Conservation (phyloP, 2,888 invertebrate genomes). For the Hypena proboscidalis region DNA sequence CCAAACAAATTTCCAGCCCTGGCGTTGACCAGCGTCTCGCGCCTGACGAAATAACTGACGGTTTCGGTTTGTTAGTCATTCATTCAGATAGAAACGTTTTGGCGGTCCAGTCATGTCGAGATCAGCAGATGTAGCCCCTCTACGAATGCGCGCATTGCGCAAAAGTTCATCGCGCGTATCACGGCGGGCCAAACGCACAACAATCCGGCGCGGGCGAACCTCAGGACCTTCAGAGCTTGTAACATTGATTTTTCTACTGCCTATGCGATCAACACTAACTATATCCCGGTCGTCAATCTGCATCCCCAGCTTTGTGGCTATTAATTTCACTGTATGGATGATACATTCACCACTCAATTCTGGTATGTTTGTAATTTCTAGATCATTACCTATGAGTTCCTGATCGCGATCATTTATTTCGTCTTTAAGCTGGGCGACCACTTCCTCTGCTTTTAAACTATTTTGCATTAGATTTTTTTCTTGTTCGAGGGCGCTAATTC, state of each 20-base stretch:
- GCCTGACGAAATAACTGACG: constrained; percentile 19
- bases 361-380: constrained; percentile 8
- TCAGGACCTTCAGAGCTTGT: background rate
- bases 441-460: too few relatives aligned
- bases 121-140: constrained; percentile 16
- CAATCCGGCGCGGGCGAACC: constrained; percentile 8
- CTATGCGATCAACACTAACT: constrained; percentile 9
- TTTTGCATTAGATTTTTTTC: too few relatives aligned
- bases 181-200: constrained; percentile 20
- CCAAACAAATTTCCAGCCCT: constrained; percentile 5
- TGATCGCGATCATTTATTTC: constrained; percentile 16
- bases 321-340: background rate
- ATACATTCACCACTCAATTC: constrained; percentile 3
- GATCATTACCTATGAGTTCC: constrained; percentile 9
- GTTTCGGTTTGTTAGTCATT: constrained; percentile 19
- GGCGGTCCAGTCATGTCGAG: constrained; percentile 5
- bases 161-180: constrained; percentile 22
- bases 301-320: constrained; percentile 2
- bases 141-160: constrained; percentile 18
- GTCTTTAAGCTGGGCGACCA: background rate
- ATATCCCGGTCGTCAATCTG: constrained; percentile 6
- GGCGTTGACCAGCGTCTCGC: constrained; percentile 1
- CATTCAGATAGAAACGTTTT: constrained; percentile 22
- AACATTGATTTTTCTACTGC: background rate
- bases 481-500: too few relatives aligned